Evolutionary conservation across 2,113 vertebrate species (phyloP), one percentile per base, ranked within the genome.

Genomic region (Corvus moneduloides): DNA sequence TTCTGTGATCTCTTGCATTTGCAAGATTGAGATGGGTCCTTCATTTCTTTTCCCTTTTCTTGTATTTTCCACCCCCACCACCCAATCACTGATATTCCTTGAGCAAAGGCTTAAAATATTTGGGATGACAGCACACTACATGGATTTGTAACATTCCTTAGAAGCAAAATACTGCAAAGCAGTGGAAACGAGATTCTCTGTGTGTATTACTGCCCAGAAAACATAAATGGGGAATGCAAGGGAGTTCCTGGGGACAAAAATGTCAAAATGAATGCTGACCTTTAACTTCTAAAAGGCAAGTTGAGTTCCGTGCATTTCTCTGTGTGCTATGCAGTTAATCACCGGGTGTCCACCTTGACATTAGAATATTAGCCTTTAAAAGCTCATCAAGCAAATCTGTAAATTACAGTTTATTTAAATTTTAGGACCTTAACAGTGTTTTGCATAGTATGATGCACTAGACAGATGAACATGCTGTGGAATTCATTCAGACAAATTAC

Each of bases 71-170:
- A 52, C 33, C 35, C 61, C 61, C 10, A 9, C 28, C 37, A 48
- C 43, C 13, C 71, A 56, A n/a, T 54, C 44, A 72, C 44, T 64
- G 32, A 49, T 89, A 67, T 35, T 86, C n/a, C 69, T 94, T 92
- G 46, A 85, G 48, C 58, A 85, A 64, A 69, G 37, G 58, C 61
- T 84, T 95, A 66, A 87, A 91, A 89, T 81, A 89, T 32, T 56
- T 93, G 66, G 62, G 49, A 81, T 76, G 58, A 80, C 96, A 84
- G 84, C 49, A 30, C 35, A 44, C 61, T 55, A 41, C n/a, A 1
- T 19, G n/a, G 64, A 81, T 95, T 93, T 66, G n/a, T 91, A 93
- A 62, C 82, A 83, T 85, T 93, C 78, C 74, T 85, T 30, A 90
- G 73, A 69, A 94, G 54, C n/a, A 9, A 67, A 87, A n/a, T 44